Conservation (phyloP, 2,797 vertebrate genomes). For the Falco columbarius region DNA sequence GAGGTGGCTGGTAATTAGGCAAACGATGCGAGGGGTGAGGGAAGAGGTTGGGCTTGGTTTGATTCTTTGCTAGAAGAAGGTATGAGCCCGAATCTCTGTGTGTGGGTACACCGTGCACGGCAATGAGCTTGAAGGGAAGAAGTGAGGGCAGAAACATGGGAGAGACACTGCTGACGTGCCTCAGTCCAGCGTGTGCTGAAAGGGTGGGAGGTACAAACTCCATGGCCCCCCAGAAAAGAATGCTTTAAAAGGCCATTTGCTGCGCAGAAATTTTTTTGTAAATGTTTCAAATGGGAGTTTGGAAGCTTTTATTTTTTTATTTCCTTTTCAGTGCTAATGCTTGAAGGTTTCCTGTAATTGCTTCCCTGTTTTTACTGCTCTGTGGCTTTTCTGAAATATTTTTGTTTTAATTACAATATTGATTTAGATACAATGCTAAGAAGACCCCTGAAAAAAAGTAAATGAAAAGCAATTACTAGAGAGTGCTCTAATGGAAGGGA, state of each 20-base stretch:
- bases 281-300: not conserved
- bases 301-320: constrained; percentile 44
- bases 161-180: not conserved
- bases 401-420: constrained; percentile 71
- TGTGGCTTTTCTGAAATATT: constrained; percentile 55
- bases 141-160: rapidly evolving
- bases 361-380: constrained; percentile 51
- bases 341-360: constrained; percentile 48
- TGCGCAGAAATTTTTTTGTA: not conserved
- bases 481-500: constrained; percentile 61
- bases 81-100: not conserved
- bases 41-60: not conserved
- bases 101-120: rapidly evolving
- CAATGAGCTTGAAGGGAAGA: rapidly evolving
- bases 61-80: not conserved
- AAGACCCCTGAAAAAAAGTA: constrained; percentile 53
- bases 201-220: not conserved
- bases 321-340: constrained; percentile 26
- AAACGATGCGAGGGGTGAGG: rapidly evolving
- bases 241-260: constrained; percentile 2
- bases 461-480: constrained; percentile 67
- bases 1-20: not conserved
- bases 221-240: not conserved
- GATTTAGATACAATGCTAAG: constrained; percentile 55
- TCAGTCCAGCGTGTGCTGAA: rapidly evolving